Percentiles rank a stretch among this genome's conserved stretches.
These are phyloP conservation scores for Sesia apiformis DNA, from an alignment of 2,888 invertebrate species.

Conservation along the genomic window DNA sequence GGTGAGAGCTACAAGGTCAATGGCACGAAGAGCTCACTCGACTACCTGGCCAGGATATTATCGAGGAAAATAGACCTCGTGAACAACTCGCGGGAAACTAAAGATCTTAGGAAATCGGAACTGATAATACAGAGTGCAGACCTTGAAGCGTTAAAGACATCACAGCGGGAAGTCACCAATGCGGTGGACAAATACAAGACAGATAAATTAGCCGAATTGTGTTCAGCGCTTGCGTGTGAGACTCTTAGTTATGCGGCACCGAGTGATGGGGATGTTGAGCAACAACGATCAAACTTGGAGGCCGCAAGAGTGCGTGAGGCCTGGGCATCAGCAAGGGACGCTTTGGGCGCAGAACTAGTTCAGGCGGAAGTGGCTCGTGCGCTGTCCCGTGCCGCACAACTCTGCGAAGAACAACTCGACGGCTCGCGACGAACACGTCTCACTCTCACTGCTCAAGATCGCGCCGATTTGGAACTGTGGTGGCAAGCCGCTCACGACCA, in stretches of 20 bases:
- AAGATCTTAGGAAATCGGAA: slow-evolving; percentile 38
- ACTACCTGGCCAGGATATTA: slow-evolving; percentile 84
- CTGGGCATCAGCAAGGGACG: slow-evolving; percentile 83
- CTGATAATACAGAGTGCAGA: slow-evolving; percentile 60
- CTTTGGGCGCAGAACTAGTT: slow-evolving; percentile 82
- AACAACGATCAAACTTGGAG: slow-evolving; percentile 60
- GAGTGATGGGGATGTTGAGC: slow-evolving; percentile 53
- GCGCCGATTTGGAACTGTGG: slow-evolving; percentile 82
- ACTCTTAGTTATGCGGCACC: slow-evolving; percentile 76
- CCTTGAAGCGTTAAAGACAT: slow-evolving; percentile 63
- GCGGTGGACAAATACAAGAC: slow-evolving; percentile 79
- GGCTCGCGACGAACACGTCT: slow-evolving; percentile 72
- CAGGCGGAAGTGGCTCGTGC: slow-evolving; percentile 86
- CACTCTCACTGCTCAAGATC: slow-evolving; percentile 79
- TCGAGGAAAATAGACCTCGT: slow-evolving; percentile 79
- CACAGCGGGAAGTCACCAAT: slow-evolving; percentile 77
- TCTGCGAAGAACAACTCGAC: slow-evolving; percentile 78
- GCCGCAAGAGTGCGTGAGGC: slow-evolving; percentile 83
- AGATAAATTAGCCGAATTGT: slow-evolving; percentile 80
- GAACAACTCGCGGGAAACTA: slow-evolving; percentile 31
- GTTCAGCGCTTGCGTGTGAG: slow-evolving; percentile 80
- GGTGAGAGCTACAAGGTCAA: slow-evolving; percentile 61
- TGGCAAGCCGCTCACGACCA: slow-evolving; percentile 82
- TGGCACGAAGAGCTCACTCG: slow-evolving; percentile 68
- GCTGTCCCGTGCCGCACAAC: slow-evolving; percentile 79